A percentile compares a stretch with the other conserved stretches of the same genome.
These are phyloP conservation scores for Aepyceros melampus DNA, from an alignment of 2,113 vertebrate species.

Conservation along the genomic window DNA sequence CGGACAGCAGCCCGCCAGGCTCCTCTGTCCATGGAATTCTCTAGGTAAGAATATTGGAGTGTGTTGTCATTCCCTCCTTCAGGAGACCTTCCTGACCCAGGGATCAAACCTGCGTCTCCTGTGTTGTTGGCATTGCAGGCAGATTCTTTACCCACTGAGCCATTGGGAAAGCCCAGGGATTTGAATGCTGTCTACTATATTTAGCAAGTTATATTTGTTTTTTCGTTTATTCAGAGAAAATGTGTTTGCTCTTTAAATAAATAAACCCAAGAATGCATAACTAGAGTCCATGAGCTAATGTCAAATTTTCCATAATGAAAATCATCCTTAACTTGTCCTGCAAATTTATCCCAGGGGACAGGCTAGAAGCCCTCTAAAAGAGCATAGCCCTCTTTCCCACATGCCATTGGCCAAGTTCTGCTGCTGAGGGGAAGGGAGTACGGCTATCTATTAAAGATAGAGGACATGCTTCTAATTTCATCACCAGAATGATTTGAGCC, in stretches of 20 bases:
- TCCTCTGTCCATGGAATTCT: not conserved
- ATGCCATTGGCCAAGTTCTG: not conserved
- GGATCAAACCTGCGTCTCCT: not conserved
- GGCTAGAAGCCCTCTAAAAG: not conserved
- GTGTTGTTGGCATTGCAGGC: not conserved
- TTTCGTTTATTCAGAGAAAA: conserved; percentile 35
- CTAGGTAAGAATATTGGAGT: not conserved
- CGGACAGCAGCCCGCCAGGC: not conserved
- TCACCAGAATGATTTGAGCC: not conserved
- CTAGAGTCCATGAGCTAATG: conserved; percentile 26
- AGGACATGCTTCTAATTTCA: not conserved
- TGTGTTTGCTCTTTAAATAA: conserved; percentile 28
- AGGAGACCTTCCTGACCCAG: not conserved
- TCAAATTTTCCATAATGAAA: conserved; percentile 28
- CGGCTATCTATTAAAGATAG: not conserved
- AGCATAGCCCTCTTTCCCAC: not conserved
- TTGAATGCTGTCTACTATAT: not conserved
- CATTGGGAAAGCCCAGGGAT: not conserved
- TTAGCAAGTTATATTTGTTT: not conserved
- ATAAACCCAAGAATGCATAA: conserved; percentile 24
- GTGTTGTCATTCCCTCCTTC: not conserved
- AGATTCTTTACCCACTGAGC: not conserved
- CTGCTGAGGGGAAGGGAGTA: not conserved
- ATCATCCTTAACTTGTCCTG: not conserved
- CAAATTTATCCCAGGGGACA: not conserved